A percentile compares a stretch with the other conserved stretches of the same genome.
Evolutionary conservation across 2,113 vertebrate genomes (phyloP).

Genomic region (Solenodon paradoxus): DNA sequence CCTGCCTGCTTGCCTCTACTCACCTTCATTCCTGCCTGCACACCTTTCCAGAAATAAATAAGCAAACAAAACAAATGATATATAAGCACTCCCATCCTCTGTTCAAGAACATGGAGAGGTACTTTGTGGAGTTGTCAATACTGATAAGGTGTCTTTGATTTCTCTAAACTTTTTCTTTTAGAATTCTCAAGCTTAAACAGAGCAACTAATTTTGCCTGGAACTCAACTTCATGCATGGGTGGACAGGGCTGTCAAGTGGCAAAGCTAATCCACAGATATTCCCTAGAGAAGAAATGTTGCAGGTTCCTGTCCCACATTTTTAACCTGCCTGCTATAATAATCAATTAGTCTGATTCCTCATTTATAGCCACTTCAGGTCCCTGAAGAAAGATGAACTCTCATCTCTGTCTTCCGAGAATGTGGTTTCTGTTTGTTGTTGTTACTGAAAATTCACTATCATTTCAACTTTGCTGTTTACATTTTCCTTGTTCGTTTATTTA

Average conservation of each 20-base stretch:
- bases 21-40: too few relatives aligned
- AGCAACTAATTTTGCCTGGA: slow-evolving; percentile 18
- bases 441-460: background rate
- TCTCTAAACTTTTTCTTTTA: background rate
- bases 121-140: background rate
- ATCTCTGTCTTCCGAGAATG: background rate
- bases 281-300: background rate
- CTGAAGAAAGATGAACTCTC: background rate
- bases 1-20: too few relatives aligned
- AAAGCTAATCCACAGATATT: background rate
- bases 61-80: too few relatives aligned
- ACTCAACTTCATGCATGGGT: background rate
- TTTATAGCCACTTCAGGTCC: background rate
- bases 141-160: background rate
- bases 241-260: background rate
- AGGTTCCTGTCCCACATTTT: background rate
- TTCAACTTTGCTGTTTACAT: background rate
- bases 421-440: background rate
- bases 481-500: background rate
- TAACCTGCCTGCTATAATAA: too few relatives aligned
- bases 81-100: accelerated
- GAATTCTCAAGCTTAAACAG: background rate
- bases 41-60: too few relatives aligned
- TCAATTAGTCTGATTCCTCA: too few relatives aligned
- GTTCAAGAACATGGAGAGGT: background rate